Percentiles rank a stretch among this genome's conserved stretches.
These are phyloP conservation scores for Sebastes matsubarae DNA, from an alignment of 2,797 vertebrate species.

Conservation along the genomic window DNA sequence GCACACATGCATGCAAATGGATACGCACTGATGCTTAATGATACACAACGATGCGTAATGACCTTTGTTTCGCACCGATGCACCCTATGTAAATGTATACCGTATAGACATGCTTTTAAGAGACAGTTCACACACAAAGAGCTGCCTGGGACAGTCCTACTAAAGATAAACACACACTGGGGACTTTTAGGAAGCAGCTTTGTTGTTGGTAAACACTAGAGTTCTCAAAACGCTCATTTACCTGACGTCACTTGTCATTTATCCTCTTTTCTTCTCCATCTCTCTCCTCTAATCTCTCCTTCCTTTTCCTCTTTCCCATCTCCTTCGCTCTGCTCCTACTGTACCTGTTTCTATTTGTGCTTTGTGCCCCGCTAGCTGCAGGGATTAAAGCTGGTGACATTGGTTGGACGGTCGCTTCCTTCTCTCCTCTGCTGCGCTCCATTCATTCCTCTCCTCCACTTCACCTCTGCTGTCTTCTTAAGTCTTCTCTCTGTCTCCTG, in stretches of 20 bases:
- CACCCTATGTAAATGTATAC: neutral
- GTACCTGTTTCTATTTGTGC: conserved; percentile 30
- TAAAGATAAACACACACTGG: conserved; percentile 17
- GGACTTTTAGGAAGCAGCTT: conserved; percentile 47
- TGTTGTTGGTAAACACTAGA: conserved; percentile 52
- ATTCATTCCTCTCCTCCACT: conserved; percentile 5
- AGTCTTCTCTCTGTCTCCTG: conserved; percentile 4
- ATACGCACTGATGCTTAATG: neutral
- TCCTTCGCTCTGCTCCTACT: conserved; percentile 7
- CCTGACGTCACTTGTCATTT: conserved; percentile 20
- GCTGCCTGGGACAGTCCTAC: neutral
- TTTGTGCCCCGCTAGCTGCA: conserved; percentile 20
- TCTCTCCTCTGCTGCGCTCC: neutral
- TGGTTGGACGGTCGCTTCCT: neutral
- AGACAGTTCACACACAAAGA: neutral
- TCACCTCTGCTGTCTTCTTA: conserved; percentile 7
- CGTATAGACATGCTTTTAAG: neutral
- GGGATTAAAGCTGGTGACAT: conserved; percentile 43
- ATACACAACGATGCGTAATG: neutral
- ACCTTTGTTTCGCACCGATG: neutral
- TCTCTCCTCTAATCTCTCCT: conserved; percentile 33
- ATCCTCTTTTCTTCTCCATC: conserved; percentile 33
- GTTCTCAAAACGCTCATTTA: conserved; percentile 49
- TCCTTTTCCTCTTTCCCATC: conserved; percentile 30
- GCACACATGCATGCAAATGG: neutral